phyloP scores from a whole-genome alignment of 2,888 invertebrate genomes.

The Meliscaeva auricollis region DNA sequence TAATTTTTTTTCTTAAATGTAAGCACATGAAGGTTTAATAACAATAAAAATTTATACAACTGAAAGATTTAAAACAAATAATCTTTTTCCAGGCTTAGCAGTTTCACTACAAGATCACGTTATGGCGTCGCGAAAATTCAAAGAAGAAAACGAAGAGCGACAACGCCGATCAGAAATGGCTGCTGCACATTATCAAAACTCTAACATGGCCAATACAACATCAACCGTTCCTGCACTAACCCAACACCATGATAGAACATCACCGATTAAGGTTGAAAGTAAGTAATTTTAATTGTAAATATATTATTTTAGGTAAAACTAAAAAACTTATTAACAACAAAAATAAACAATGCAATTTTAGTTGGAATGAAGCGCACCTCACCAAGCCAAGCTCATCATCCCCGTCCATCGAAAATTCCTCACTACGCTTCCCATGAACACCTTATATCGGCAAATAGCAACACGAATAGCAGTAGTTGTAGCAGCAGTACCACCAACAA shows the following conservation, averaged over 20 bases:
- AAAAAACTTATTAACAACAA: not conserved
- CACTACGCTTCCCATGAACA: constrained; percentile 80
- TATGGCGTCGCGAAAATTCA: constrained; percentile 87
- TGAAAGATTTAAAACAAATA: not conserved
- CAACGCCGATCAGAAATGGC: constrained; percentile 82
- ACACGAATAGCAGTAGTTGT: constrained; percentile 80
- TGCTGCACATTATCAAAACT: constrained; percentile 72
- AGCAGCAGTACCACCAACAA: constrained; percentile 79
- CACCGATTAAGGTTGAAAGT: constrained; percentile 82
- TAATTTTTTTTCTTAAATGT: no score
- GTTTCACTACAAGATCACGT: constrained; percentile 93
- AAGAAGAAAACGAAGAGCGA: constrained; percentile 84
- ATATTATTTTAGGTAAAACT: not conserved
- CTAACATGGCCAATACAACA: constrained; percentile 59
- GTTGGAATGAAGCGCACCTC: constrained; percentile 85
- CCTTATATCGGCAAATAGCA: constrained; percentile 51
- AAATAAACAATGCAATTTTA: constrained; percentile 56
- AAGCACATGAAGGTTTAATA: no score
- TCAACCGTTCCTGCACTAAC: constrained; percentile 77
- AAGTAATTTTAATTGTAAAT: constrained; percentile 73
- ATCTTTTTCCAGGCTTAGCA: constrained; percentile 87
- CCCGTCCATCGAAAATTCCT: constrained; percentile 84
- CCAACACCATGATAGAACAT: constrained; percentile 58
- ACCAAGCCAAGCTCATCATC: constrained; percentile 84
- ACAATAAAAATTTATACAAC: not conserved